Conservation (phyloP, 2,113 vertebrate genomes). For the Eulemur rufifrons region DNA sequence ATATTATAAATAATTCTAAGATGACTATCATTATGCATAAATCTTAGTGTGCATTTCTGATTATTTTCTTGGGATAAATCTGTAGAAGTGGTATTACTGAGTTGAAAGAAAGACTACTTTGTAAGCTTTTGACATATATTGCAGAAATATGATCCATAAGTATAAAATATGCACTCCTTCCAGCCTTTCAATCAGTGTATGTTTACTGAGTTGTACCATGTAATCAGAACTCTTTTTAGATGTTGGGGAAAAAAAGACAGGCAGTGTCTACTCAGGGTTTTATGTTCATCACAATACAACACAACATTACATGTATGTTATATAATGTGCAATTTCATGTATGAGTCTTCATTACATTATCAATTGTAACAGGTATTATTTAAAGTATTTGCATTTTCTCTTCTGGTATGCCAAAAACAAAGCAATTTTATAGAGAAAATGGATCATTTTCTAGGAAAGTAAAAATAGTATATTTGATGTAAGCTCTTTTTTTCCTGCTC, state of each 20-base stretch:
- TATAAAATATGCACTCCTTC: neutral
- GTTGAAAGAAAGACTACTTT: neutral
- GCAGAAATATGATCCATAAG: neutral
- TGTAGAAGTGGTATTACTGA: neutral
- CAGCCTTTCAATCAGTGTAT: neutral
- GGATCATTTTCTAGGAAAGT: neutral
- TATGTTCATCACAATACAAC: neutral
- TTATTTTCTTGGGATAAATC: conserved; percentile 18
- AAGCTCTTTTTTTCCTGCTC: neutral
- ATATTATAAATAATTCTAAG: neutral
- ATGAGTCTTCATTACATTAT: neutral
- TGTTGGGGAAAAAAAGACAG: neutral
- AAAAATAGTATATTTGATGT: neutral
- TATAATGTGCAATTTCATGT: neutral
- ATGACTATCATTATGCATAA: neutral
- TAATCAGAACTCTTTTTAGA: neutral
- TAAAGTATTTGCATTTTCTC: neutral
- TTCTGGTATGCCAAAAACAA: neutral
- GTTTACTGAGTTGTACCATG: neutral
- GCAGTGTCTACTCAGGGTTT: neutral
- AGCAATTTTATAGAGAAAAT: neutral
- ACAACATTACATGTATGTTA: neutral
- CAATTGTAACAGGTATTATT: neutral
- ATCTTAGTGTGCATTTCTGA: conserved; percentile 17
- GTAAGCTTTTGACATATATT: neutral